Base-by-base conservation (phyloP, 2,113 vertebrate species). In the Anolis sagrei region DNA sequence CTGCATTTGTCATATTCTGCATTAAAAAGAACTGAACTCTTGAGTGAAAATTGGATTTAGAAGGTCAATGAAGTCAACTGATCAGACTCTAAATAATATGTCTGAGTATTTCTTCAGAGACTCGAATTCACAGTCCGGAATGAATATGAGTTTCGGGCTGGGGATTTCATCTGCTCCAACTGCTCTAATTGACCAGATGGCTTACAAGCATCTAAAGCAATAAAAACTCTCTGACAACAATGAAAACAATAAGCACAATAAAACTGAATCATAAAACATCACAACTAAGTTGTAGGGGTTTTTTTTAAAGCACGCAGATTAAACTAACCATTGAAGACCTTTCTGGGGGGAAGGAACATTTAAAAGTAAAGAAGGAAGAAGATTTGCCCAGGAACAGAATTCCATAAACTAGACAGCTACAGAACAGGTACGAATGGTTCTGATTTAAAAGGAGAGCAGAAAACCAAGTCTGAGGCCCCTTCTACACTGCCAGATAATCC, bases 31-130 rank as follows among this genome's bases (percentile, higher is more conserved):
- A 51, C 39, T 2, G 13, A 88, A 72, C 18, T 39, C 5, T 32
- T 84, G 83, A 86, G 76, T 5, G 58, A 8, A 79, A 25, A 85
- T 88, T 44, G 34, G 61, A 61, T 74, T 2, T 70, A 61, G 89
- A 88, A 25, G 34, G 36, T 10, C 82, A 49, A 76, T 81, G 25
- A 79, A 88, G 81, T n/a, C 18, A 79, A 74, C 23, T 4, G 49
- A 87, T 83, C 82, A 77, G 25, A 39, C 48, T 34, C 7, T 85
- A 76, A 85, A 68, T 36, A 34, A 36, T 36, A 36, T 7, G 5
- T 72, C 69, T 72, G n/a, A 72, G 18, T 11, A 14, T 72, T 72
- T 72, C 75, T 29, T 89, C 79, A 83, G 21, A 92, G 85, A 86
- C 29, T 1, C 0, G 72, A 85, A 81, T 25, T 79, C 19, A 72